Evolutionary conservation across 2,888 invertebrate species (phyloP).

Genomic region (Epirrhoe tristata): DNA sequence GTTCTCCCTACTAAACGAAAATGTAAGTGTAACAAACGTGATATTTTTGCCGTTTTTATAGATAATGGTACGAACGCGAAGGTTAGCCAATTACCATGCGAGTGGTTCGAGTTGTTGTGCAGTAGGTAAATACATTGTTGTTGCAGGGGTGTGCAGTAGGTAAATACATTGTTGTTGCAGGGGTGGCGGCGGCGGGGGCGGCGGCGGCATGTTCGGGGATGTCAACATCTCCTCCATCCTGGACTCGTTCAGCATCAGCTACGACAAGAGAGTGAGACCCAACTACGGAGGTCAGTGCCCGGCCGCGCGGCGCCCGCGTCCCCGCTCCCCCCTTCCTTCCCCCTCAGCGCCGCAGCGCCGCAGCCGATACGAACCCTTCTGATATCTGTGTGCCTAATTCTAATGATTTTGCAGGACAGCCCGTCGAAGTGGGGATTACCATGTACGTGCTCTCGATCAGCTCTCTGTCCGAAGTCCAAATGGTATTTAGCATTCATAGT

Average conservation of each 20-base stretch:
- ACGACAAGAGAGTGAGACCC: conserved; percentile 98
- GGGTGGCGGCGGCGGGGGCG: conserved; percentile 86
- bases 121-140: no score
- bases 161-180: conserved; percentile 64
- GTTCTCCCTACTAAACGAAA: no score
- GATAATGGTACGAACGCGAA: no score
- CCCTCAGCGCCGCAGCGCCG: conserved; percentile 6
- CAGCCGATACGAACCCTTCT: conserved; percentile 16
- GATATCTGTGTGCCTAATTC: conserved; percentile 30
- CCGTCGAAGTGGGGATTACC: conserved; percentile 93
- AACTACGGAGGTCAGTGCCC: conserved; percentile 94
- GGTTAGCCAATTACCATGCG: no score
- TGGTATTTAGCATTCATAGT: conserved; percentile 69
- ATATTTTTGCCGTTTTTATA: no score
- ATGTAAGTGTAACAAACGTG: no score
- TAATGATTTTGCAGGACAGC: conserved; percentile 86
- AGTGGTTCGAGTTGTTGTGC: no score
- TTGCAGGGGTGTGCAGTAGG: no score
- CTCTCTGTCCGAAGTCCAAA: conserved; percentile 94
- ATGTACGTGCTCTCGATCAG: conserved; percentile 95
- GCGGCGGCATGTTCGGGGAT: conserved; percentile 91
- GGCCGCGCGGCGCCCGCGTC: conserved; percentile 1
- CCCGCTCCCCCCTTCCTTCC: neutral
- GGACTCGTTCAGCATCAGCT: conserved; percentile 96
- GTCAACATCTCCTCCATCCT: conserved; percentile 96